Evolutionary conservation across 1,140 invertebrate species (phyloP).

Genomic region (Stegodyphus mimosarum): DNA sequence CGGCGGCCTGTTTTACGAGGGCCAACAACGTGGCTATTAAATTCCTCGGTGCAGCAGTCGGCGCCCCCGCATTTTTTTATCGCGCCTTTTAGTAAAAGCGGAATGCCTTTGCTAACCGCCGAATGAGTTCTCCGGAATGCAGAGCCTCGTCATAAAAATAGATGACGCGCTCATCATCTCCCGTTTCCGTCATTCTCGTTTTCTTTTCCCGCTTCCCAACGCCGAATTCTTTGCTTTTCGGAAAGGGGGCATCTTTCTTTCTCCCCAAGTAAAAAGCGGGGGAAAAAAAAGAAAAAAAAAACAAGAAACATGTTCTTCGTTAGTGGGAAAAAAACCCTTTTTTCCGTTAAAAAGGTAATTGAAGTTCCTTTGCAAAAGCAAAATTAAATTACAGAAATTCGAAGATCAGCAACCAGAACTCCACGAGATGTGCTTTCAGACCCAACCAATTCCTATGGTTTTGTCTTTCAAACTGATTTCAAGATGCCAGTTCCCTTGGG

Average conservation of each 20-base stretch:
- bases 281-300: no score
- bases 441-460: no score
- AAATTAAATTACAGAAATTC: no score
- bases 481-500: no score
- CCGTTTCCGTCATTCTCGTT: not conserved
- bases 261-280: not conserved
- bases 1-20: conserved; percentile 4
- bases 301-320: no score
- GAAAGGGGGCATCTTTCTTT: not conserved
- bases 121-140: conserved; percentile 4
- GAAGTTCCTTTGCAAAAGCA: no score
- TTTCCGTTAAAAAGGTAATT: no score
- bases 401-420: no score
- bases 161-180: conserved; percentile 10
- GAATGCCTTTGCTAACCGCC: conserved; percentile 3
- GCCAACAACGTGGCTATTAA: conserved; percentile 18
- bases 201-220: not conserved
- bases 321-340: no score
- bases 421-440: no score
- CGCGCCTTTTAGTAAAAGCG: not conserved
- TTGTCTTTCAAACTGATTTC: no score
- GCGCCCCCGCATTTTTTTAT: conserved; percentile 1
- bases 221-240: not conserved
- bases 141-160: conserved; percentile 12
- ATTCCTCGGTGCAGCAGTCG: not conserved